phyloP scores from a whole-genome alignment of 2,797 vertebrate genomes.

The Valencia hispanica region DNA sequence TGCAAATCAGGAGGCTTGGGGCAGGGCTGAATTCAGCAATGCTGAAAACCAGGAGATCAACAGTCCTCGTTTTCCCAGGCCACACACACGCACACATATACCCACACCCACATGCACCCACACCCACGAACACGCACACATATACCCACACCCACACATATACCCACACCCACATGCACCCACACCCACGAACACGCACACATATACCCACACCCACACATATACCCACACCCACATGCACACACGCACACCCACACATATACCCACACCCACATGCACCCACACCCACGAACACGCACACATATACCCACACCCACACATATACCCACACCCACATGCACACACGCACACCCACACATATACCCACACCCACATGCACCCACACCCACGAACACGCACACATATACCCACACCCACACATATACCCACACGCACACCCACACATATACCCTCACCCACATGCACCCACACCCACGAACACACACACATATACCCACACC shows the following conservation, averaged over 20 bases:
- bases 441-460: background rate
- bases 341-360: constrained; percentile 11
- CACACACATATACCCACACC: constrained; percentile 12
- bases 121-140: constrained; percentile 15
- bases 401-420: too few species aligned
- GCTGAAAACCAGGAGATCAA: constrained; percentile 49
- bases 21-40: constrained; percentile 51
- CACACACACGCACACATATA: constrained; percentile 12
- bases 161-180: background rate
- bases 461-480: constrained; percentile 19
- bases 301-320: background rate
- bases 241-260: too few species aligned
- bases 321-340: constrained; percentile 12
- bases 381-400: constrained; percentile 17
- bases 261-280: constrained; percentile 20
- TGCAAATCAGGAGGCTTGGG: constrained; percentile 68
- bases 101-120: constrained; percentile 1
- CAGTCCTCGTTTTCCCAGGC: constrained; percentile 25
- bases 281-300: constrained; percentile 14
- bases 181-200: constrained; percentile 17
- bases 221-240: background rate
- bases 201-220: constrained; percentile 12
- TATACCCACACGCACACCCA: constrained; percentile 17
- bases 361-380: background rate
- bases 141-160: constrained; percentile 11